phyloP scores from a whole-genome alignment of 2,113 vertebrate species.

The Stigmatopora argus region DNA sequence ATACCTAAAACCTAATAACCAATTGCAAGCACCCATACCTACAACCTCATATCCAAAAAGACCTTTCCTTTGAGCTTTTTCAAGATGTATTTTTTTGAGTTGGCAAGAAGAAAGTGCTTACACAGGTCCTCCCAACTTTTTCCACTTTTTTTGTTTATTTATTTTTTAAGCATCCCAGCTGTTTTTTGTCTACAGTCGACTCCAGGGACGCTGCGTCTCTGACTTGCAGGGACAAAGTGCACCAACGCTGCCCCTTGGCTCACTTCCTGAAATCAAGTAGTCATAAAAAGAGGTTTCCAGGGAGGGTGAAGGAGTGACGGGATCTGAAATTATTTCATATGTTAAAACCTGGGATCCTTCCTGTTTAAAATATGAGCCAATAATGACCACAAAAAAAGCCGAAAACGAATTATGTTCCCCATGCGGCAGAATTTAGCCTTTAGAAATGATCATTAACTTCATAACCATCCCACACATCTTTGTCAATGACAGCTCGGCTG shows the following conservation, averaged over 20 bases:
- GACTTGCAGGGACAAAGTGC: slow-evolving; percentile 8
- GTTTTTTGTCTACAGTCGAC: slow-evolving; percentile 6
- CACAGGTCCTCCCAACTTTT: neutral
- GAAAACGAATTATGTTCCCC: neutral
- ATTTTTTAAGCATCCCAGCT: slow-evolving; percentile 4
- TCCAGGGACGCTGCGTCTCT: neutral
- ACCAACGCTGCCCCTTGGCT: neutral
- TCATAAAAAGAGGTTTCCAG: slow-evolving; percentile 6
- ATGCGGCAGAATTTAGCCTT: neutral
- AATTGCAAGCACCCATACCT: neutral
- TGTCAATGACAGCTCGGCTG: neutral
- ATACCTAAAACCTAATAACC: neutral
- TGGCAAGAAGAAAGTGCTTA: neutral
- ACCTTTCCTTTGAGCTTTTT: neutral
- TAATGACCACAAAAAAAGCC: neutral
- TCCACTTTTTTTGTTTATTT: neutral
- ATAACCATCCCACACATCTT: neutral
- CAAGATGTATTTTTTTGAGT: neutral
- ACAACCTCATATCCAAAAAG: too few species aligned
- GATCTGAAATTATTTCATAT: neutral
- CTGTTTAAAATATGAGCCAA: neutral
- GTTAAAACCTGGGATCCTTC: neutral
- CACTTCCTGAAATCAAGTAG: neutral
- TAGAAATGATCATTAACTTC: neutral
- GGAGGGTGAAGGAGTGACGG: neutral